These are phyloP conservation scores for Sebastes ruberrimus DNA, from an alignment of 2,797 vertebrate genomes.

Conservation along the genomic window DNA sequence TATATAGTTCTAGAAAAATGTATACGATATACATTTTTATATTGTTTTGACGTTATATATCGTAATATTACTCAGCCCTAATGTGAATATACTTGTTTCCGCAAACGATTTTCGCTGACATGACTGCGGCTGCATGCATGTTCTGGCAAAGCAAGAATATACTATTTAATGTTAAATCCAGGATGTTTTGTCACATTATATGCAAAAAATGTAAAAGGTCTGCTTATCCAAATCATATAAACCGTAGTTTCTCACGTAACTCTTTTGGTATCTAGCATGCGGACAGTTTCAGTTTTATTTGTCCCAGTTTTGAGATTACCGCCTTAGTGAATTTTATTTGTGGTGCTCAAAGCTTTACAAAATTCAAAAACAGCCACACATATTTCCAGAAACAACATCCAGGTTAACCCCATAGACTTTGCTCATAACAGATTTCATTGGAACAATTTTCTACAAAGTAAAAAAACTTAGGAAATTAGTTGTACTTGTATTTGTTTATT, in stretches of 20 bases:
- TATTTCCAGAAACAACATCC: neutral
- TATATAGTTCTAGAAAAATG: too few species aligned
- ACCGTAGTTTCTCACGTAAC: neutral
- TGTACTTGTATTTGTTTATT: constrained; percentile 12
- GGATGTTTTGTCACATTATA: neutral
- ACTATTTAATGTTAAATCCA: neutral
- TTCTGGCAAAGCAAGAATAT: neutral
- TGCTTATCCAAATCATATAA: neutral
- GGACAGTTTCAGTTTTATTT: constrained; percentile 22
- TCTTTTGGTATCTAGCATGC: neutral
- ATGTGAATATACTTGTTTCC: neutral
- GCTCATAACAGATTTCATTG: neutral
- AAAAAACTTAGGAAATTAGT: neutral
- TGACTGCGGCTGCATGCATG: neutral
- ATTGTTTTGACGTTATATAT: too few species aligned
- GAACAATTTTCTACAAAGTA: neutral
- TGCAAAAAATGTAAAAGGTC: constrained; percentile 9
- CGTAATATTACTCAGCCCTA: too few species aligned
- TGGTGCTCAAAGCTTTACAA: neutral
- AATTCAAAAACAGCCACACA: neutral
- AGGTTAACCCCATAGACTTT: neutral
- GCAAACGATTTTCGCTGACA: neutral
- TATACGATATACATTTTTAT: too few species aligned
- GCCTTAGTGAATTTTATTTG: constrained; percentile 1
- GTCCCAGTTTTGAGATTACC: neutral